phyloP scores from a whole-genome alignment of 2,113 vertebrate genomes.

The Taxidea taxus region DNA sequence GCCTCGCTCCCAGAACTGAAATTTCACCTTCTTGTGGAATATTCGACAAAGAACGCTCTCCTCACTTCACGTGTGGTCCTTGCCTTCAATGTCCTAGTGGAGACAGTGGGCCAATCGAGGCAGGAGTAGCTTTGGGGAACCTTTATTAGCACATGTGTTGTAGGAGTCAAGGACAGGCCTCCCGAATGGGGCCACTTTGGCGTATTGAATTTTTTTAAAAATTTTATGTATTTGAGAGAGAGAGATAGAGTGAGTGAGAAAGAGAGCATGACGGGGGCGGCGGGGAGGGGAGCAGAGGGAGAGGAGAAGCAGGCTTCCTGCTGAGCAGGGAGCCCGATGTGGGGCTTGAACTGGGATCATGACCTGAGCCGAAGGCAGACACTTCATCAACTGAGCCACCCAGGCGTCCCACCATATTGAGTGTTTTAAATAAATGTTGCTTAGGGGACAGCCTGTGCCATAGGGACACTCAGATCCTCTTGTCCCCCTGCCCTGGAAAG shows the following conservation, averaged over 20 bases:
- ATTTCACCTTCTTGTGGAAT: background rate
- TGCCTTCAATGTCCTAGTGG: background rate
- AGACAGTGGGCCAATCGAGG: background rate
- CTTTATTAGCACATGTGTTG: background rate
- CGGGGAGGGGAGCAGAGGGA: too few species aligned
- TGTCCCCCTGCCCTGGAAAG: too few species aligned
- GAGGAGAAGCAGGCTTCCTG: background rate
- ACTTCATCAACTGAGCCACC: background rate
- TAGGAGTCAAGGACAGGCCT: background rate
- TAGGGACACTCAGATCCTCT: too few species aligned
- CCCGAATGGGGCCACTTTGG: background rate
- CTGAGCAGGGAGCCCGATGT: background rate
- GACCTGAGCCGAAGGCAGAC: background rate
- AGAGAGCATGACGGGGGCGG: background rate
- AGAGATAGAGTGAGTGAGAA: background rate
- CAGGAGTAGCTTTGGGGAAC: background rate
- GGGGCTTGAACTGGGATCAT: background rate
- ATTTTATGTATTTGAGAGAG: background rate
- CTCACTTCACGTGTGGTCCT: background rate
- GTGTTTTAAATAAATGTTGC: too few species aligned
- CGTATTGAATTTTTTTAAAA: background rate
- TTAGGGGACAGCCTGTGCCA: too few species aligned
- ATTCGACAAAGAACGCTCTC: background rate
- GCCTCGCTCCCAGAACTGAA: background rate
- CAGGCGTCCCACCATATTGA: background rate